Evolutionary conservation across 37 sponge, comb jelly and placozoan species (phyloP).

Genomic region (Spongilla lacustris): DNA sequence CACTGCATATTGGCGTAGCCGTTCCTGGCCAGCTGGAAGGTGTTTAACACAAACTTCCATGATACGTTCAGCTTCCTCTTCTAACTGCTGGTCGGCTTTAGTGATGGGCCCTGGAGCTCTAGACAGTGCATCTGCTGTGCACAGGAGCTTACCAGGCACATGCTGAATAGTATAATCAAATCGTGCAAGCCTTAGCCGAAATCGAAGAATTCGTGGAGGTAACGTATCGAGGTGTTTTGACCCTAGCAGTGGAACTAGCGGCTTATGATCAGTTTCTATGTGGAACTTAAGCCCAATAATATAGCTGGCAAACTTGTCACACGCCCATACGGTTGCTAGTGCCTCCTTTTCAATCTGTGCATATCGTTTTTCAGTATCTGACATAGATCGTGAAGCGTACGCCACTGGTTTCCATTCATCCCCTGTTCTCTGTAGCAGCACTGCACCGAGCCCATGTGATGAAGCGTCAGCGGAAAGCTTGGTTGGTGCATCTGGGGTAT

Average conservation of each 20-base stretch:
- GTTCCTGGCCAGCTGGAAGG: not conserved
- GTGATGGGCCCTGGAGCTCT: not conserved
- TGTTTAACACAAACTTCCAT: not conserved
- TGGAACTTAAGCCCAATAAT: conserved; percentile 19
- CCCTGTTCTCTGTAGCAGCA: conserved; percentile 11
- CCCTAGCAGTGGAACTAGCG: conserved; percentile 38
- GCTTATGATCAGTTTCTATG: conserved; percentile 56
- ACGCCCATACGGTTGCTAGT: conserved; percentile 29
- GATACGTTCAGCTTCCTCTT: not conserved
- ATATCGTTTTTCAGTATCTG: conserved; percentile 35
- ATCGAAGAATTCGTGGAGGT: conserved; percentile 35
- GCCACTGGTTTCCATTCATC: conserved; percentile 47
- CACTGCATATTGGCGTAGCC: not conserved
- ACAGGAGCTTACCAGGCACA: conserved; percentile 30
- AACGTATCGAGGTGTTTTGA: conserved; percentile 28
- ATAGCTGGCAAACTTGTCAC: conserved; percentile 36
- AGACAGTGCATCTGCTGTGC: conserved; percentile 7
- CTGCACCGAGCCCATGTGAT: conserved; percentile 42
- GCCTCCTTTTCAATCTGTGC: conserved; percentile 60
- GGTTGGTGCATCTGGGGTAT: conserved; percentile 16
- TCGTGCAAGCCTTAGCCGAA: conserved; percentile 34
- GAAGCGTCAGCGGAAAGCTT: conserved; percentile 58
- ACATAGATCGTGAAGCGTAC: conserved; percentile 49
- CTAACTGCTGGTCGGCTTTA: not conserved
- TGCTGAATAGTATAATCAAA: conserved; percentile 38